Evolutionary conservation across 2,113 vertebrate genomes (phyloP).

Genomic region (Ictidomys tridecemlineatus): DNA sequence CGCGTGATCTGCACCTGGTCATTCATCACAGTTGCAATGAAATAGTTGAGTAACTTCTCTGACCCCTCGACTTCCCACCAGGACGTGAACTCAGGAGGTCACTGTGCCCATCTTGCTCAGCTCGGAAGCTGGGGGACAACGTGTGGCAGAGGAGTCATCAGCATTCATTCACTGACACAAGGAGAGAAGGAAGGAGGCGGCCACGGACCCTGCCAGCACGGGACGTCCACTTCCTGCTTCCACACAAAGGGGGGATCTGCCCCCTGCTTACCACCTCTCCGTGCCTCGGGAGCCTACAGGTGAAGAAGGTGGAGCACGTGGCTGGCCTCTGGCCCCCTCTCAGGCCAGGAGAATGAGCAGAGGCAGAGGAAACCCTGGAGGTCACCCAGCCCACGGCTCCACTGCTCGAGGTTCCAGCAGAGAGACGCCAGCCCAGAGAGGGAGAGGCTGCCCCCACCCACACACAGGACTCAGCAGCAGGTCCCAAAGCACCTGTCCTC

Average conservation of each 20-base stretch:
- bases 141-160: no score
- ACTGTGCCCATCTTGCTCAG: not conserved
- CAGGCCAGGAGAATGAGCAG: not conserved
- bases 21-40: not conserved
- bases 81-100: not conserved
- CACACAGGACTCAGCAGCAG: not conserved
- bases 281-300: not conserved
- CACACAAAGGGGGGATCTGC: not conserved
- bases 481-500: no score
- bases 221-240: not conserved
- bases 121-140: not conserved
- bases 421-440: not conserved
- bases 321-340: not conserved
- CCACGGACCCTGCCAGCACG: not conserved
- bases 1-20: not conserved
- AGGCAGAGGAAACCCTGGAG: not conserved
- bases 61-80: not conserved
- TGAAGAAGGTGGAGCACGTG: not conserved
- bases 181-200: not conserved
- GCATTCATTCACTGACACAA: accelerated
- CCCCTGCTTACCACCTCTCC: not conserved
- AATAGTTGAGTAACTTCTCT: not conserved
- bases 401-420: not conserved
- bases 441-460: no score
- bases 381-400: not conserved